phyloP scores from a whole-genome alignment of 2,113 vertebrate genomes.

The Ursus arctos region DNA sequence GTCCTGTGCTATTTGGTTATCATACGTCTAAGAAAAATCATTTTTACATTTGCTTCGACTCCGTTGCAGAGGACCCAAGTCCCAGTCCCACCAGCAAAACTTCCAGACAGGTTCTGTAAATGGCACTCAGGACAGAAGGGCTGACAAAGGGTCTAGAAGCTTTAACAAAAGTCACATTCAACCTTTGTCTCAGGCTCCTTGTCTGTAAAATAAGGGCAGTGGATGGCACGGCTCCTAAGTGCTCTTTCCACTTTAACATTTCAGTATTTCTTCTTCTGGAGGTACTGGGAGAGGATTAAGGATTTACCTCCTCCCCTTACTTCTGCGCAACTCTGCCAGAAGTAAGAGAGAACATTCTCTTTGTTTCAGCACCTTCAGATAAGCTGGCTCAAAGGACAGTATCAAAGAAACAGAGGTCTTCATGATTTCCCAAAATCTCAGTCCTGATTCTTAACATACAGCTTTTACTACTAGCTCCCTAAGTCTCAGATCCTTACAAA shows the following conservation, averaged over 20 bases:
- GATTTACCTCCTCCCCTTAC: background rate
- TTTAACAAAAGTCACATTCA: background rate
- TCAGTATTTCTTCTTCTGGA: background rate
- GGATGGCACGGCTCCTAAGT: background rate
- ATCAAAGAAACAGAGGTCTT: rapidly evolving
- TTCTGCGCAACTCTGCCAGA: background rate
- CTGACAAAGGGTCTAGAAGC: background rate
- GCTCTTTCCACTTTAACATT: background rate
- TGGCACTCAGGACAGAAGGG: background rate
- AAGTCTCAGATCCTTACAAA: background rate
- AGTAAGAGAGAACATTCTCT: background rate
- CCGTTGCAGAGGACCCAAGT: background rate
- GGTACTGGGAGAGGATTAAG: background rate
- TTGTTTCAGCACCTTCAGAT: background rate
- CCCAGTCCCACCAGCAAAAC: background rate
- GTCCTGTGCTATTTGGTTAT: background rate
- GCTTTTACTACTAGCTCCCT: background rate
- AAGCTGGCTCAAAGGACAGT: background rate
- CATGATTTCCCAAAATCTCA: background rate
- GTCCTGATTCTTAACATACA: background rate
- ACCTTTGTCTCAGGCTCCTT: background rate
- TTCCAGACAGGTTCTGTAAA: background rate
- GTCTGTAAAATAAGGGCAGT: background rate
- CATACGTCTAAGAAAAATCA: background rate
- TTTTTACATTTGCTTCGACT: background rate